A percentile compares a stretch with the other conserved stretches of the same genome.
Conservation (phyloP, 2,113 vertebrate genomes). For the Tinamus guttatus region DNA sequence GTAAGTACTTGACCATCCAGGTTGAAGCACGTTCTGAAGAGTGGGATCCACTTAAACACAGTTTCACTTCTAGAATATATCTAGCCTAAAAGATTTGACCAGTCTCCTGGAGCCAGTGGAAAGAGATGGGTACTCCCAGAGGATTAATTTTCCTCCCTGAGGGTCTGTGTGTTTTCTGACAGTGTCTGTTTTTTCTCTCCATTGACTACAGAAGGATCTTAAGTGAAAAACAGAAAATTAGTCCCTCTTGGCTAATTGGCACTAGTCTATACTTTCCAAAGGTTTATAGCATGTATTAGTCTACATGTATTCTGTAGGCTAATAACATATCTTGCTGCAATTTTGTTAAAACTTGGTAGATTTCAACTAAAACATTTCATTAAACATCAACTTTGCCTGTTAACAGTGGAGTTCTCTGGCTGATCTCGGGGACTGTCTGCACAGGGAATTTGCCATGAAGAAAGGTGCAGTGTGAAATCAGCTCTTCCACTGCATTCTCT, state of each 20-base stretch:
- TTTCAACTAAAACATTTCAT: background rate
- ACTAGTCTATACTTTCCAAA: background rate
- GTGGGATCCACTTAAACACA: fast-evolving
- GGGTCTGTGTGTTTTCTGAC: background rate
- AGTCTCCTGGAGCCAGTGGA: background rate
- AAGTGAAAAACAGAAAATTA: background rate
- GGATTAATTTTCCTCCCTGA: background rate
- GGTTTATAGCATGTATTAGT: background rate
- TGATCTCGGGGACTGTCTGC: background rate
- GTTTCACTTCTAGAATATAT: background rate
- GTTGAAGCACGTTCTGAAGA: background rate
- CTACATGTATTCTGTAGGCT: background rate
- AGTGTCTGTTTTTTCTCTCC: background rate
- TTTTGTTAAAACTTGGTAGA: background rate
- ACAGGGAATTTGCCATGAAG: background rate
- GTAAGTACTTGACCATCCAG: conserved; percentile 20
- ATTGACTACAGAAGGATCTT: background rate
- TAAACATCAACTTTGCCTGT: background rate
- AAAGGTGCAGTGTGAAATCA: background rate
- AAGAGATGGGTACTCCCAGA: no score
- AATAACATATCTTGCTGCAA: background rate
- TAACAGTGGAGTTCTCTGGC: background rate
- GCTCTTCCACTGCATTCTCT: background rate
- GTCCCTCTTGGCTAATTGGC: background rate
- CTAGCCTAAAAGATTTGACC: background rate